Evolutionary conservation across 2,888 invertebrate species (phyloP), one percentile per base, ranked within the genome.

Genomic region (Sesia apiformis): DNA sequence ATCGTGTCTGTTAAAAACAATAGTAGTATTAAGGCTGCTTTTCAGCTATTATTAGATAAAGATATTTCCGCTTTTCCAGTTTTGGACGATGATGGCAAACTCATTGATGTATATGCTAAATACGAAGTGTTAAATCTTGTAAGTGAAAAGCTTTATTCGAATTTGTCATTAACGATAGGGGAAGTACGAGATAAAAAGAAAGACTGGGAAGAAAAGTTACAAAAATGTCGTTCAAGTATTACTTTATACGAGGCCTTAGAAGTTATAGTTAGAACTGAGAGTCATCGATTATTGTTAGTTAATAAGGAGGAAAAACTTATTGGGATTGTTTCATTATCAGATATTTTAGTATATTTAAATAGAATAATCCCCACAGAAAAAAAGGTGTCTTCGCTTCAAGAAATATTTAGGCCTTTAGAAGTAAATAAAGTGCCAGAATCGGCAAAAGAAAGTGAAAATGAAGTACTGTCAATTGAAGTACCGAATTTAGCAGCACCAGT

Each of bases 181-280:
- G 93, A 96, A 81, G 96, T 97, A 63, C 94, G 97, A 74, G 94
- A 95, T 74, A 95, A 95, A 84, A 92, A 96, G 76, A 95, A 95
- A 85, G 96, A 96, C 90, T 96, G 96, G 94, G 96, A 96, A 83
- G 97, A 97, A 87, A 96, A 96, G 68, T 95, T 97, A 69, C 95
- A 95, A 76, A 96, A 95, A 81, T 97, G 97, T 90, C 93, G 92
- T 83, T 91, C 94, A 76, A 94, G 94, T 76, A 97, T 97, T 88
- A 94, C 95, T 56, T 91, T 97, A 72, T 94, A 93, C 72, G 92
- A 93, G 72, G 93, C 97, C 76, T 94, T 97, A 93, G 96, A 97
- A 85, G 94, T 93, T 85, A 96, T 97, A 76, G 97, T 97, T 67
- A 93, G 94, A 85, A 96, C 97, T 67, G 97, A 97, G 91, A 96